Base-by-base conservation (phyloP, 2,797 vertebrate genomes). In the Cynopterus sphinx region DNA sequence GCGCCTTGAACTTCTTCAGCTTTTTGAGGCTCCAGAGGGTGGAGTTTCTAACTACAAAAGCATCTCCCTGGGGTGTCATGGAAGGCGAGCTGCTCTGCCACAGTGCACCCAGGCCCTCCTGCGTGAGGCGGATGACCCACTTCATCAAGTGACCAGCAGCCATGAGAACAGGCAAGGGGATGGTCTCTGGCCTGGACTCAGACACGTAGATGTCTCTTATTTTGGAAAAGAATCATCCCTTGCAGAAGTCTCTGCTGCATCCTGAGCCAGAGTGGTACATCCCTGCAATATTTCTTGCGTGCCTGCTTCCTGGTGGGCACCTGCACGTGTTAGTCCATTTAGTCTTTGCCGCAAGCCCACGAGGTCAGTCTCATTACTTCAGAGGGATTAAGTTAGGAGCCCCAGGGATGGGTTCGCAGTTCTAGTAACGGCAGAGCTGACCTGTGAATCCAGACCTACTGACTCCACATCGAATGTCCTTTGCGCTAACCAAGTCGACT, bases 301-400 rank as follows among this genome's bases (percentile, higher is more conserved):
- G 24, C 26, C 21, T 41, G 2, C 43, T 55, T 73, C 43, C 49
- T 28, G 55, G 7, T 36, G 77, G n/a, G 16, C 17, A 28, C 21
- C 4, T 28, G 53, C 33, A 59, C 0, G 0, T 7, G 15, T 70
- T 13, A 7, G 24, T 28, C 6, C 19, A 2, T 31, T 22, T 31
- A 31, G 36, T 84, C 36, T 31, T 41, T 73, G 31, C 33, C 31
- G 26, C 5, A 51, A 49, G 41, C 22, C 55, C 17, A 9, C 0
- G 6, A 28, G 4, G 33, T n/a, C 22, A 55, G 26, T 36, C 33
- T 53, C 7, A 28, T 22, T n/a, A 17, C 12, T n/a, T 83, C 46
- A 49, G 59, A 87, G 53, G 57, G n/a, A 71, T 39, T 63, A 49
- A 41, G 55, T 41, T n/a, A 87, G 15, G 28, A 33, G 51, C 55